Base-by-base conservation (phyloP, 2,113 vertebrate species). In the Nothoprocta perdicaria region DNA sequence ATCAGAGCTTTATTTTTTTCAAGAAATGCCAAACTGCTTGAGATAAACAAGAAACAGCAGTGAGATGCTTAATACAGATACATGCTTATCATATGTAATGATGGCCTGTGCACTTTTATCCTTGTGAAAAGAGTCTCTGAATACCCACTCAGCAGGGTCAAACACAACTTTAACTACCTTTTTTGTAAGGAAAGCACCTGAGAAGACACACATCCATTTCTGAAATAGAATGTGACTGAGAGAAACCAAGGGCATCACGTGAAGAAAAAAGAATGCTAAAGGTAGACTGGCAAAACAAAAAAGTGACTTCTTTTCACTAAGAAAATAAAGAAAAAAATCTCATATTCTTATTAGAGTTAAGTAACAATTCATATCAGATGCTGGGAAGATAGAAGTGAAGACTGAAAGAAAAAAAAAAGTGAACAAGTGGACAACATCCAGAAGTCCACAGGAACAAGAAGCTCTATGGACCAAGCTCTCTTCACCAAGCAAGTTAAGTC, bases 81-180 rank as follows among this genome's bases (percentile, higher is more conserved):
- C 6, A 33, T 0, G 10, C 12, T 12, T 31, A 19, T 43, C 31
- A 57, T 27, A 38, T 17, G 6, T 74, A 29, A 50, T 0, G 1
- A 29, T 1, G 13, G 29, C 9, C 53, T 31, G 22, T 12, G 29
- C 4, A 22, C 6, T 72, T 72, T 12, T 15, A 24, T 15, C 9
- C 33, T 21, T 14, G 38, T 41, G 24, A 55, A 53, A 43, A 50
- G 21, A 12, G 78, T 52, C 19, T 58, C 19, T 69, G 5, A 19
- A 12, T 9, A 45, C 4, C 6, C 38, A 0, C 60, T 66, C 48
- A 62, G 45, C 0, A 0, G 83, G 10, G 13, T 13, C 41, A 78
- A 68, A 18, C 3, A 27, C 9, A 41, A 72, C 74, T 22, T 6
- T 10, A n/a, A 6, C 24, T 53, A 35, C 48, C 78, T 41, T 63